These are phyloP conservation scores for Addax nasomaculatus DNA, from an alignment of 2,113 vertebrate species.

Conservation along the genomic window DNA sequence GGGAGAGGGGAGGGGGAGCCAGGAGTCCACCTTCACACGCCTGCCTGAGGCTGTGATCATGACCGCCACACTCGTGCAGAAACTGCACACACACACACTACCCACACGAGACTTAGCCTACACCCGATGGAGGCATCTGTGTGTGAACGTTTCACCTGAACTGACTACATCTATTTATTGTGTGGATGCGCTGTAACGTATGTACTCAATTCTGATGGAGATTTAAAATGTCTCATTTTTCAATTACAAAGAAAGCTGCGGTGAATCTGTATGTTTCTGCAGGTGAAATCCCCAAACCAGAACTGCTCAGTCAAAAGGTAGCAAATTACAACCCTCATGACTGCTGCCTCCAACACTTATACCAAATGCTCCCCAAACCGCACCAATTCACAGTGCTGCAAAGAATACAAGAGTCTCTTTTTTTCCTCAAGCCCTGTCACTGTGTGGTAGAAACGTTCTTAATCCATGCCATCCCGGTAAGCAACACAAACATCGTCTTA, in stretches of 20 bases:
- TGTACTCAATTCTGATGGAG: not conserved
- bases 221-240: not conserved
- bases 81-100: not conserved
- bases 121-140: not conserved
- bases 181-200: not conserved
- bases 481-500: not conserved
- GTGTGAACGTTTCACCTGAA: not conserved
- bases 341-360: not conserved
- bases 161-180: too few relatives aligned
- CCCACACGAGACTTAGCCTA: not conserved
- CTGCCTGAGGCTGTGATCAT: not conserved
- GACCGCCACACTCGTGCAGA: not conserved
- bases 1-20: not conserved
- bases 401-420: not conserved
- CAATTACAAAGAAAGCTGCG: not conserved
- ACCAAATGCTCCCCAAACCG: not conserved
- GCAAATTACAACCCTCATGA: not conserved
- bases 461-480: not conserved
- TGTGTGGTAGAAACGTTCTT: not conserved
- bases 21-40: rapidly evolving
- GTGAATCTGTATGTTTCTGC: not conserved
- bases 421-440: not conserved
- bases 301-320: not conserved
- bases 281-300: not conserved
- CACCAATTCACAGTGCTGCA: not conserved